Conservation (phyloP, 2,113 vertebrate species). For the Periophthalmus modestus region DNA sequence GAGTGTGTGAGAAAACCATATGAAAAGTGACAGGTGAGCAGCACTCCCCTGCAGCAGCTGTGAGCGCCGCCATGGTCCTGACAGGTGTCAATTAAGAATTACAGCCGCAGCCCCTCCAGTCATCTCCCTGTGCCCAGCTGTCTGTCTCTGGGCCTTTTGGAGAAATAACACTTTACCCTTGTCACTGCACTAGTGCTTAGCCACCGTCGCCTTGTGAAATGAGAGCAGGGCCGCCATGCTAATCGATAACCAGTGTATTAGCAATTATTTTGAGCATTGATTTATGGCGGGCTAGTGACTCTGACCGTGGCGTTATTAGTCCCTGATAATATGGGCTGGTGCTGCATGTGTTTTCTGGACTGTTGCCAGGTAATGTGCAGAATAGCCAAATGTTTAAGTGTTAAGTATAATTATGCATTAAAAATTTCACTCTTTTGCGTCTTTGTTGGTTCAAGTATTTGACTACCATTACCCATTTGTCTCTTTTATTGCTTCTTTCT, state of each 20-base stretch:
- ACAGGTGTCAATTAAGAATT: conserved; percentile 99
- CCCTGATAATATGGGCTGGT: conserved; percentile 93
- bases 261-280: conserved; percentile 99
- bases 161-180: conserved; percentile 99
- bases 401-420: too few species aligned
- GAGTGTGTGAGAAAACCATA: conserved; percentile 89
- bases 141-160: conserved; percentile 84
- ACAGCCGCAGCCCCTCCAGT: conserved; percentile 83
- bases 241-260: conserved; percentile 99
- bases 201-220: conserved; percentile 88
- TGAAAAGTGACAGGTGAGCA: conserved; percentile 99
- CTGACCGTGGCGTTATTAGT: conserved; percentile 95
- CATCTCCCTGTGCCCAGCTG: conserved; percentile 88
- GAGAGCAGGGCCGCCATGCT: conserved; percentile 88
- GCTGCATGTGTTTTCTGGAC: conserved; percentile 50
- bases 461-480: too few species aligned
- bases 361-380: conserved; percentile 25
- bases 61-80: conserved; percentile 83
- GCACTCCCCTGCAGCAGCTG: conserved; percentile 92
- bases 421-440: too few species aligned
- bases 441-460: too few species aligned
- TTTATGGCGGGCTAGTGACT: conserved; percentile 91
- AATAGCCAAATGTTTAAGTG: background rate
- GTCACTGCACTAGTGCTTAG: conserved; percentile 96
- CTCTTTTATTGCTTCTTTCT: too few species aligned